A percentile compares a stretch with the other conserved stretches of the same genome.
Evolutionary conservation across 2,797 vertebrate genomes (phyloP).

Genomic region (Podargus strigoides): DNA sequence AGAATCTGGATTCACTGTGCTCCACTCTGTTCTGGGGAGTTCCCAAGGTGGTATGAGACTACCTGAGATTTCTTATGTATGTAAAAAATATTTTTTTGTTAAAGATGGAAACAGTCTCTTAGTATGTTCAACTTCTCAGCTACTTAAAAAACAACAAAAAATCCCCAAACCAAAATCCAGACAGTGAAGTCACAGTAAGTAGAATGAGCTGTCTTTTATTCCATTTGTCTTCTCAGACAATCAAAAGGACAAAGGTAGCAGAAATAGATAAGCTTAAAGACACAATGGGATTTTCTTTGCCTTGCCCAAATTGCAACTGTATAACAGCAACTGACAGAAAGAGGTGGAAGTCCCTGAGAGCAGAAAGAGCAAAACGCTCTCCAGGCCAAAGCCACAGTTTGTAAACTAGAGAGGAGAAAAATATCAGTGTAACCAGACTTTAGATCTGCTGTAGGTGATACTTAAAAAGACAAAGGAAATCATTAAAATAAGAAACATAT

Average conservation of each 20-base stretch:
- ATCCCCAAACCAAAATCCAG: not conserved
- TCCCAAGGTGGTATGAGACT: not conserved
- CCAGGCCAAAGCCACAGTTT: not conserved
- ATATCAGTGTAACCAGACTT: not conserved
- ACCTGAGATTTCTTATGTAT: not conserved
- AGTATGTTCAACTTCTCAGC: not conserved
- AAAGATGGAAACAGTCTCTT: not conserved
- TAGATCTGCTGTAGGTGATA: conserved; percentile 27
- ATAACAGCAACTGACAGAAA: not conserved
- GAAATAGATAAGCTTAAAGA: not conserved
- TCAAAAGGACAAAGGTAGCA: not conserved
- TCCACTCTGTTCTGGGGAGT: not conserved
- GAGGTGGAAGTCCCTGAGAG: not conserved
- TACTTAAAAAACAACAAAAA: not conserved
- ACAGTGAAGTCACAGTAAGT: not conserved
- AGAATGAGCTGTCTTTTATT: not conserved
- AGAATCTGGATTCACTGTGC: not conserved
- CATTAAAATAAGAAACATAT: conserved; percentile 62
- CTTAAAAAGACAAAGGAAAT: conserved; percentile 29
- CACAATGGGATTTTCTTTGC: not conserved
- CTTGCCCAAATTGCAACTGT: not conserved
- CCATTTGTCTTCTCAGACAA: not conserved
- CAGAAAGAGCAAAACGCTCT: not conserved
- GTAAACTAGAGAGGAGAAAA: not conserved
- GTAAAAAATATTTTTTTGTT: not conserved